Conservation (phyloP, 2,797 vertebrate species). For the Eulemur albifrons region DNA sequence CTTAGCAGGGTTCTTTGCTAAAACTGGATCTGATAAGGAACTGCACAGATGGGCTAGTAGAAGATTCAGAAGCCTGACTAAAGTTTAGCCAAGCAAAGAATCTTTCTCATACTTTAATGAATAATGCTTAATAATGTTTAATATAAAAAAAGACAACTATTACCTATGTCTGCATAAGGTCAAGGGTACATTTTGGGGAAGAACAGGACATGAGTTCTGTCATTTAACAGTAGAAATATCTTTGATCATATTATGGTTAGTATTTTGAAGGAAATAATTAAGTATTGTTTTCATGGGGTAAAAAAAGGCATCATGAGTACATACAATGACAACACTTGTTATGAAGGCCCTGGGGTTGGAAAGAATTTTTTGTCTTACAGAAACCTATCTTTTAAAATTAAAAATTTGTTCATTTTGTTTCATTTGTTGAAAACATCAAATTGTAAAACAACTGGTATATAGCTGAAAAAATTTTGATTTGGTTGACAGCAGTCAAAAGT, state of each 20-base stretch:
- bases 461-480: conserved; percentile 10
- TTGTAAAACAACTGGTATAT: neutral
- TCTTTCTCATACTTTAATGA: neutral
- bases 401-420: neutral
- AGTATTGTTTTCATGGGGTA: neutral
- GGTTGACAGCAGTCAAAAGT: neutral
- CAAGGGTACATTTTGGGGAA: neutral
- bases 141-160: neutral
- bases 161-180: neutral
- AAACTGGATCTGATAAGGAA: neutral
- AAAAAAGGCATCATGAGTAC: neutral
- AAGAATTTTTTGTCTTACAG: neutral
- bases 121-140: neutral
- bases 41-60: neutral
- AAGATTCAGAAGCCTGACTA: too few species aligned
- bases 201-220: neutral
- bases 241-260: neutral
- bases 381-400: neutral
- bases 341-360: neutral
- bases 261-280: neutral
- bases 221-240: neutral
- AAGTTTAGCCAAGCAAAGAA: too few species aligned
- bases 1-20: neutral
- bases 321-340: neutral
- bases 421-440: neutral